A percentile compares a stretch with the other conserved stretches of the same genome.
These are phyloP conservation scores for Drosophila dunni DNA, from an alignment of 1,140 invertebrate species.

Conservation along the genomic window DNA sequence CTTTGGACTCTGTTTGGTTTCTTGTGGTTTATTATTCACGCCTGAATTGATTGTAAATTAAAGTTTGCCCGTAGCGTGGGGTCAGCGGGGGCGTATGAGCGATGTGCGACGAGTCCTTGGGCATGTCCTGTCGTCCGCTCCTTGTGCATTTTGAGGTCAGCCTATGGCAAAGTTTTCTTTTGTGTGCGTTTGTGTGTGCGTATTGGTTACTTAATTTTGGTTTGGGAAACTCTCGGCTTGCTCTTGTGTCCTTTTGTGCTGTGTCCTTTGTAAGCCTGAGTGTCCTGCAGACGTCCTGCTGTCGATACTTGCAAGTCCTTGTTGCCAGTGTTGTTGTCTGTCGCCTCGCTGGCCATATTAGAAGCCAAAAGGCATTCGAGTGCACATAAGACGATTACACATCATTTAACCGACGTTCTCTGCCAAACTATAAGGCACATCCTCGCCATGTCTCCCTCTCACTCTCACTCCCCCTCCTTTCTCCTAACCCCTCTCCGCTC, in stretches of 20 bases:
- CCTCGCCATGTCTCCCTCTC: background rate
- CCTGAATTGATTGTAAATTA: conserved; percentile 85
- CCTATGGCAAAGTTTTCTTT: conserved; percentile 83
- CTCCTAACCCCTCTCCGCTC: background rate
- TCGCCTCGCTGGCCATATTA: conserved; percentile 70
- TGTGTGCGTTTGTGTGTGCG: conserved; percentile 49
- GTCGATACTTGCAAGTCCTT: conserved; percentile 47
- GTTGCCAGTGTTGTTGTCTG: conserved; percentile 50
- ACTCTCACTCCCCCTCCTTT: background rate
- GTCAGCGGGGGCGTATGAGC: background rate
- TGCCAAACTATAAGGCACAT: conserved; percentile 69
- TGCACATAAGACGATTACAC: conserved; percentile 85
- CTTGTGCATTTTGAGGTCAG: conserved; percentile 80
- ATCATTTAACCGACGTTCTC: conserved; percentile 83
- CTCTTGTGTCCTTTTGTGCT: conserved; percentile 27
- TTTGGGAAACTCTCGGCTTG: background rate
- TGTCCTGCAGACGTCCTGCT: background rate
- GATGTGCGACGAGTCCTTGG: background rate
- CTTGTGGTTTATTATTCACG: conserved; percentile 85
- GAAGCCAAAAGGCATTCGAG: conserved; percentile 84
- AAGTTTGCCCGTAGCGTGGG: conserved; percentile 65
- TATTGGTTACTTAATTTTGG: conserved; percentile 40
- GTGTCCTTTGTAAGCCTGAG: conserved; percentile 17
- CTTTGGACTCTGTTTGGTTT: conserved; percentile 72
- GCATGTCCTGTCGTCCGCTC: conserved; percentile 21